phyloP scores from a whole-genome alignment of 2,888 invertebrate species.

The Leucania comma region DNA sequence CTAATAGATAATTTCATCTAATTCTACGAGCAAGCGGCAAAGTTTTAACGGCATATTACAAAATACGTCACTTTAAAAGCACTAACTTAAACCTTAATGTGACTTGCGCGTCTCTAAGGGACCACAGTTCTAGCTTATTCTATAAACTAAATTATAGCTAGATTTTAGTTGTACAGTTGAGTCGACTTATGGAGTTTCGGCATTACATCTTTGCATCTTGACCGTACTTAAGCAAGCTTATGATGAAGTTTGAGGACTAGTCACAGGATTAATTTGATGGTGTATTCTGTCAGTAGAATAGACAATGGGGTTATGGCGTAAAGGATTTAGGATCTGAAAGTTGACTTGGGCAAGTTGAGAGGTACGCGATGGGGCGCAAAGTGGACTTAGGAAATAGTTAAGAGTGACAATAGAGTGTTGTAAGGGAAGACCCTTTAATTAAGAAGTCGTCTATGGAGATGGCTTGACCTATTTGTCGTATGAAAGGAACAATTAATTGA shows the following conservation, averaged over 20 bases:
- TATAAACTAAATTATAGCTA: conserved; percentile 52
- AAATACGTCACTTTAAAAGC: conserved; percentile 45
- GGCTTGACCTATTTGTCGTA: not conserved
- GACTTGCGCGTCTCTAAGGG: conserved; percentile 44
- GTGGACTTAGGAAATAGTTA: conserved; percentile 28
- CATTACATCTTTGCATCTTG: conserved; percentile 19
- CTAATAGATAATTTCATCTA: conserved; percentile 11
- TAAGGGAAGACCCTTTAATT: not conserved
- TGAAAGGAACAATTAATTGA: not conserved
- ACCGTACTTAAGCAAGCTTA: conserved; percentile 19
- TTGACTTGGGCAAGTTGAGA: not conserved
- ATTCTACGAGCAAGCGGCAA: conserved; percentile 5
- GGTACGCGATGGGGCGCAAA: conserved; percentile 6
- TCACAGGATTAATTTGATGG: conserved; percentile 17
- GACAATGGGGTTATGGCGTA: conserved; percentile 29
- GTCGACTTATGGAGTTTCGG: conserved; percentile 18
- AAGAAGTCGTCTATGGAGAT: not conserved
- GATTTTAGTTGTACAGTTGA: conserved; percentile 17
- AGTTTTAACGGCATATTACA: conserved; percentile 39
- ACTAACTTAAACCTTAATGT: conserved; percentile 40
- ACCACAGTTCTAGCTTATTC: conserved; percentile 40
- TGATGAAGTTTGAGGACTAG: conserved; percentile 15
- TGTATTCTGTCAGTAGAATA: conserved; percentile 14
- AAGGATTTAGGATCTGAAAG: conserved; percentile 2
- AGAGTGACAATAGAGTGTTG: conserved; percentile 3